Conservation (phyloP, 2,113 vertebrate genomes). For the Takifugu bimaculatus region DNA sequence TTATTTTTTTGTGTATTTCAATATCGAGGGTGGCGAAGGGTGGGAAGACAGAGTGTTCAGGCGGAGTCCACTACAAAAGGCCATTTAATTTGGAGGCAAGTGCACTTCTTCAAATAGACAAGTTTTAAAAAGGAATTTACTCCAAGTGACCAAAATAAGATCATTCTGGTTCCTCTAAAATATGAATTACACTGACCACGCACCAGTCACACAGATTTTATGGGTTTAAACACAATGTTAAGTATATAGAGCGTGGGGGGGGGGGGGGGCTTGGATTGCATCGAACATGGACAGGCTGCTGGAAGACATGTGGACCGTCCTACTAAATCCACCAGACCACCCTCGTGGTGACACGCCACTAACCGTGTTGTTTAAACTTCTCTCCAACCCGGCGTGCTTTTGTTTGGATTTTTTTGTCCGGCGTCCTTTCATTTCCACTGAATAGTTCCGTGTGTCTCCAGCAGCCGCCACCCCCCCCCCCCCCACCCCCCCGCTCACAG, state of each 20-base stretch:
- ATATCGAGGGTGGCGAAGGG: background rate
- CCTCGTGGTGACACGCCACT: constrained; percentile 25
- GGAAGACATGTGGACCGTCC: constrained; percentile 17
- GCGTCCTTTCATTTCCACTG: constrained; percentile 11
- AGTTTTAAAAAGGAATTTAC: no score
- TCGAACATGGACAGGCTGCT: no score
- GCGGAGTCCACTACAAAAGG: background rate
- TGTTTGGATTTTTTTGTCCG: constrained; percentile 10
- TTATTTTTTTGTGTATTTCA: constrained; percentile 1
- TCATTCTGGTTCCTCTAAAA: constrained; percentile 2
- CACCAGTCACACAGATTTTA: background rate
- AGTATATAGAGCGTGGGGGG: constrained; percentile 14
- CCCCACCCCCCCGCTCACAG: background rate
- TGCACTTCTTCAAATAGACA: background rate
- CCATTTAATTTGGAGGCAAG: constrained; percentile 6
- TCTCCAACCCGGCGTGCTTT: constrained; percentile 1
- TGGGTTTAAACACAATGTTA: no score
- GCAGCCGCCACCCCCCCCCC: background rate
- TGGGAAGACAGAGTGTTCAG: background rate
- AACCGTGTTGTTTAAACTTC: background rate
- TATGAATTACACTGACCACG: background rate
- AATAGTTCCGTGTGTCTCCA: background rate
- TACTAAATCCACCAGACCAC: constrained; percentile 36
- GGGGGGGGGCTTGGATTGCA: background rate
- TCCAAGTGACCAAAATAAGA: constrained; percentile 7